Conservation (phyloP, 2,797 vertebrate genomes). For the Myripristis jacobus region DNA sequence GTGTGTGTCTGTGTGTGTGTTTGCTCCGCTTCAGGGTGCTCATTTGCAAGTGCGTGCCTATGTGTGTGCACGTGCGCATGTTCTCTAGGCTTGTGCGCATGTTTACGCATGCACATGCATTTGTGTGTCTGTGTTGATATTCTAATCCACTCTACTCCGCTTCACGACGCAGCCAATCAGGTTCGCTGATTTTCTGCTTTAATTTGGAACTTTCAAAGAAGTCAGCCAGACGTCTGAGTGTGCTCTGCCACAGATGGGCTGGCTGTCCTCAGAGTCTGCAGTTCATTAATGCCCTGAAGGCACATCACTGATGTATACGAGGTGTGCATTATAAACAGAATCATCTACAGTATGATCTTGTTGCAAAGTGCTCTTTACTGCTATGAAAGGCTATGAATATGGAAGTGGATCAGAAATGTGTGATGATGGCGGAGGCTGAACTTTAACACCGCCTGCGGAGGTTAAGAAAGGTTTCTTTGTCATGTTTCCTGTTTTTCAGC, state of each 20-base stretch:
- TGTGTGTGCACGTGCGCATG: slow-evolving; percentile 1
- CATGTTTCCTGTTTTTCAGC: no score
- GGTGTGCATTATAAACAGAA: slow-evolving; percentile 45
- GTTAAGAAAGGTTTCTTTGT: no score
- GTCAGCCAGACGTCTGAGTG: slow-evolving; percentile 57
- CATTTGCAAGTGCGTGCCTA: slow-evolving; percentile 15
- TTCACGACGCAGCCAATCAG: slow-evolving; percentile 49
- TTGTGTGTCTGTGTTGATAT: slow-evolving; percentile 59
- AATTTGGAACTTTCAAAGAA: slow-evolving; percentile 63
- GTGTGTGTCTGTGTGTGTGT: slow-evolving; percentile 17
- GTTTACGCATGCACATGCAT: slow-evolving; percentile 53
- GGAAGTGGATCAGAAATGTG: neutral
- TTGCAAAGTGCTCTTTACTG: neutral
- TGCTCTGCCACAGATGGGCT: slow-evolving; percentile 57
- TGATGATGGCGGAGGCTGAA: neutral
- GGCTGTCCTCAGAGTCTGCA: slow-evolving; percentile 48
- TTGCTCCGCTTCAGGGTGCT: slow-evolving; percentile 29
- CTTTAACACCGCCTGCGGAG: neutral
- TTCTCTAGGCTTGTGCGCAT: slow-evolving; percentile 20
- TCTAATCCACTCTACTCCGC: slow-evolving; percentile 44
- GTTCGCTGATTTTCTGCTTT: slow-evolving; percentile 54
- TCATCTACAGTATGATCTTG: neutral
- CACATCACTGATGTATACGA: slow-evolving; percentile 29
- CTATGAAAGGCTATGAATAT: neutral
- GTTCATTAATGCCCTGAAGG: slow-evolving; percentile 62